A percentile compares a stretch with the other conserved stretches of the same genome.
Conservation (phyloP, 2,113 vertebrate genomes). For the Colossoma macropomum region DNA sequence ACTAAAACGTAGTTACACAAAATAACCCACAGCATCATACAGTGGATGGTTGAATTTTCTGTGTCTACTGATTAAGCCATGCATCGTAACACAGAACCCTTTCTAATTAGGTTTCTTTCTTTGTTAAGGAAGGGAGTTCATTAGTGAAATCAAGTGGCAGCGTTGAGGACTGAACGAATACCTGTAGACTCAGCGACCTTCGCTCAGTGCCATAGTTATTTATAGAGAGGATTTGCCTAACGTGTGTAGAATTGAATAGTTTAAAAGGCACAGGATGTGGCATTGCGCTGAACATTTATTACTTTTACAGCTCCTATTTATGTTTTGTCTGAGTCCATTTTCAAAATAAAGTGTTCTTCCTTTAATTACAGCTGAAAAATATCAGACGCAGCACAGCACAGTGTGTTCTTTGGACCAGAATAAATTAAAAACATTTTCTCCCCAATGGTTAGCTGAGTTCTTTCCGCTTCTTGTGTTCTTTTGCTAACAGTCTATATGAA, state of each 20-base stretch:
- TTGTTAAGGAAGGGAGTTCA: constrained; percentile 3
- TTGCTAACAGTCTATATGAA: not conserved
- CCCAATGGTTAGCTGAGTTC: not conserved
- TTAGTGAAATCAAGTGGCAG: constrained; percentile 5
- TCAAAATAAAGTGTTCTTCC: not conserved
- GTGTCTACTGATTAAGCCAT: not conserved
- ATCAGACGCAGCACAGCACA: not conserved
- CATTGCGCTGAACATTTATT: not conserved
- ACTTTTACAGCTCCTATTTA: not conserved
- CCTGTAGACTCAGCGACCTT: not conserved
- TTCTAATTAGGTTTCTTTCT: constrained; percentile 3
- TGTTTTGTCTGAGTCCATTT: not conserved
- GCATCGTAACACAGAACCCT: not conserved
- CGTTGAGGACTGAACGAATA: not conserved
- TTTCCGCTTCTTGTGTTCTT: not conserved
- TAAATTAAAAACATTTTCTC: not conserved
- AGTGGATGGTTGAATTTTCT: not conserved
- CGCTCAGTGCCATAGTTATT: not conserved
- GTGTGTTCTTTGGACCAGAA: not conserved
- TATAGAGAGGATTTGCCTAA: not conserved
- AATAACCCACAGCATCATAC: not conserved
- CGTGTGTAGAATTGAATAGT: not conserved
- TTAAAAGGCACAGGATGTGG: not conserved
- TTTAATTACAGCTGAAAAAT: constrained; percentile 19
- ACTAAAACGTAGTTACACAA: not conserved